These are phyloP conservation scores for Myotis myotis DNA, from an alignment of 2,797 vertebrate species.

Conservation along the genomic window DNA sequence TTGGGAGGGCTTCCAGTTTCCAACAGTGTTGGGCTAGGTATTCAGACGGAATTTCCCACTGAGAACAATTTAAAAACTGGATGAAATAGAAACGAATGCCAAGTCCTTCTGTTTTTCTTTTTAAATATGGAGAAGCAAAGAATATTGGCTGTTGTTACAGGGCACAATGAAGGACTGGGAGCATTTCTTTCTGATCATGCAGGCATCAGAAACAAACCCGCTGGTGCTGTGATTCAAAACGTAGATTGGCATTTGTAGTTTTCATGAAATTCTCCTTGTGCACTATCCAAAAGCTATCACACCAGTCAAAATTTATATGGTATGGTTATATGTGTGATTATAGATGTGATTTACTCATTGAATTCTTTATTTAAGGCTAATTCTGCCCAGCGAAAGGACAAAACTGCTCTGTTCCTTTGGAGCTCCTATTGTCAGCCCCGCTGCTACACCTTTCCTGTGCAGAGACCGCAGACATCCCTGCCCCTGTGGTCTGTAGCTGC, in stretches of 20 bases:
- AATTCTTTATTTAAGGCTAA: neutral
- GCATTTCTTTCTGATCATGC: neutral
- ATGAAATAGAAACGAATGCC: neutral
- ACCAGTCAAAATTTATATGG: neutral
- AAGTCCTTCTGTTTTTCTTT: neutral
- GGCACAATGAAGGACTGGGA: neutral
- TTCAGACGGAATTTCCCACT: neutral
- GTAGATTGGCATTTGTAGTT: neutral
- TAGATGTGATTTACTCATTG: neutral
- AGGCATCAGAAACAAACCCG: neutral
- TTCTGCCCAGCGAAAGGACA: neutral
- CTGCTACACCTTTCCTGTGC: rapidly evolving
- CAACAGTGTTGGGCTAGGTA: neutral
- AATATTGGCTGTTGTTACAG: neutral
- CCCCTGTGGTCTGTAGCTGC: neutral
- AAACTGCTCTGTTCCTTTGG: neutral
- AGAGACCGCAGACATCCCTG: neutral
- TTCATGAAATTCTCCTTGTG: neutral
- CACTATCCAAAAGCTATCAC: neutral
- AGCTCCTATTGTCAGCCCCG: neutral
- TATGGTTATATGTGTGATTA: too few species aligned
- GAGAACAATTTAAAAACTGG: neutral
- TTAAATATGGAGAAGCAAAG: neutral
- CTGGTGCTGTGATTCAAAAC: neutral
- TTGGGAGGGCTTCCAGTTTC: neutral